Evolutionary conservation across 2,113 vertebrate genomes (phyloP), one percentile per base, ranked within the genome.

Genomic region (Lepus americanus): DNA sequence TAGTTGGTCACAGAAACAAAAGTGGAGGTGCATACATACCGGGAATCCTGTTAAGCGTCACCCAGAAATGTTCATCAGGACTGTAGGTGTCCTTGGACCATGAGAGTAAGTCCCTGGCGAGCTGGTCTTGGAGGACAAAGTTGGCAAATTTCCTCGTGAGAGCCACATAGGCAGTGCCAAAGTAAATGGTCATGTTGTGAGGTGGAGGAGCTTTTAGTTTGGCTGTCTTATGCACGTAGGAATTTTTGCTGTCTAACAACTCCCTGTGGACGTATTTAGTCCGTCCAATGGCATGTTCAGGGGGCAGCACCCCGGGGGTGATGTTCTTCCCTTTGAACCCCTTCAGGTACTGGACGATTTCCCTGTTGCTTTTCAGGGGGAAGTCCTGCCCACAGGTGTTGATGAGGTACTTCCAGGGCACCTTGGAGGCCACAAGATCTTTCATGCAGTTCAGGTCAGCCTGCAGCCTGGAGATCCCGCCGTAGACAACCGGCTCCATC

Each of bases 31-130:
- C 39, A 25, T 19, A 86, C 97, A 66, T 97, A 98, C 98, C 98
- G 2, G 97, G 96, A 64, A 98, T 98, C 80, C 98, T 97, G 74
- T 98, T 98, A 53, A 98, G 96, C 0, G 96, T 98, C 90, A 98
- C 97, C 98, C 98, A 98, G 94, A 98, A 98, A 92, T 98, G 98
- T 20, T 98, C 98, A 0, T 98, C 98, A 0, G 96, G 98, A 80
- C 98, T 98, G 55, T 97, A 98, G 12, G 98, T 98, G 85, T 98
- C 98, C 76, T 97, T 53, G 0, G 98, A 98, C 98, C 97, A 98
- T 0, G 17, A 96, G 44, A 98, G 95, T 81, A 98, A 90, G 13
- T 98, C 92, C 0, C 53, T 92, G 81, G 1, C 17, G 5, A 6
- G 51, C 80, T 74, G 95, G 31, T 98, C 97, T 17, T 0, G 49